phyloP scores from a whole-genome alignment of 2,888 invertebrate genomes.

The Hetaerina titia region DNA sequence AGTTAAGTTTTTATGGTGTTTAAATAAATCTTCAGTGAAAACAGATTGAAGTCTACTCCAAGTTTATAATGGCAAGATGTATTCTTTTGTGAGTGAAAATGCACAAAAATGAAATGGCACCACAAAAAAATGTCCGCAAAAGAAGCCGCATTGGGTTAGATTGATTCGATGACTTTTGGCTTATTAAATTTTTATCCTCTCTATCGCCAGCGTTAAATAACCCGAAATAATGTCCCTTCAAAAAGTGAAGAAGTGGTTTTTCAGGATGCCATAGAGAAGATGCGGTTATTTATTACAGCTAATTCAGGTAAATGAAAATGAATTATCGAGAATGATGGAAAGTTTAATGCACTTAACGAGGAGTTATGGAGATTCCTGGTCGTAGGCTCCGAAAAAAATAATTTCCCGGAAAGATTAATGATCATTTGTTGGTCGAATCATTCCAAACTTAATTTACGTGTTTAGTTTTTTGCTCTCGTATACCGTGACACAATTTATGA shows the following conservation, averaged over 20 bases:
- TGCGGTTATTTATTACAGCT: constrained; percentile 27
- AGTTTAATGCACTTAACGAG: constrained; percentile 50
- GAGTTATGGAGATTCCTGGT: constrained; percentile 44
- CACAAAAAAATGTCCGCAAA: background rate
- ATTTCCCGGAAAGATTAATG: constrained; percentile 46
- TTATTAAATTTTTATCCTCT: constrained; percentile 5
- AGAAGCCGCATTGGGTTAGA: background rate
- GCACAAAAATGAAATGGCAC: too few relatives aligned
- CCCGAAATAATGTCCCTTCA: background rate
- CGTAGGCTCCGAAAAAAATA: background rate
- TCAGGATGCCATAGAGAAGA: background rate
- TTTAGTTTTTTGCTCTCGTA: background rate
- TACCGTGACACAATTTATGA: constrained; percentile 15
- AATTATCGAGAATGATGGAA: constrained; percentile 51
- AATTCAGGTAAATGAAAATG: constrained; percentile 58
- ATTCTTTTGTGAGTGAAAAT: too few relatives aligned
- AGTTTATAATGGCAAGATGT: too few relatives aligned
- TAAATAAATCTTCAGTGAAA: too few relatives aligned
- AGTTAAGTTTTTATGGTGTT: too few relatives aligned
- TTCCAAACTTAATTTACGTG: constrained; percentile 38
- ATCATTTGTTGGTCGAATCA: constrained; percentile 30
- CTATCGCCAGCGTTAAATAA: background rate
- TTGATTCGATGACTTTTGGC: constrained; percentile 1
- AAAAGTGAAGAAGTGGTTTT: background rate
- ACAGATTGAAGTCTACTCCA: too few relatives aligned